Evolutionary conservation across 2,888 invertebrate genomes (phyloP), one percentile per base, ranked within the genome.

Genomic region (Athalia circularis): DNA sequence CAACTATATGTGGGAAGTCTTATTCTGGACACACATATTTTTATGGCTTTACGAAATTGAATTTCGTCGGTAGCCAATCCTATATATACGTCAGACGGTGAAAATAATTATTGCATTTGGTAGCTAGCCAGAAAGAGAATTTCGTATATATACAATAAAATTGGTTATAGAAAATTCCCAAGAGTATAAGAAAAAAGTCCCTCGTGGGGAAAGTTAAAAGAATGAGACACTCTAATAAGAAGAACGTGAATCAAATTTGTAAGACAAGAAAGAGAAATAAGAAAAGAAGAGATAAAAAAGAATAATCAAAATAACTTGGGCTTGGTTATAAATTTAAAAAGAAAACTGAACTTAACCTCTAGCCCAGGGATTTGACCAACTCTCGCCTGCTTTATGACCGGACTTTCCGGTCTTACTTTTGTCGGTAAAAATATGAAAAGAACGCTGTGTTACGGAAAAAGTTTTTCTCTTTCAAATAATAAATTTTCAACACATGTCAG

Each of bases 71-170:
- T n/a, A 50, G 62, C 64, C 75, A 29, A 75, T 75, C 64, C 62
- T 54, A 65, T 65, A 11, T 45, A 29, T 29, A 29, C 29, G 29
- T 29, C 29, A 29, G 29, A 57, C 47, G 65, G 65, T 65, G 9
- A 67, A 77, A 77, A 77, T 77, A 77, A 77, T 77, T 77, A 77
- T 77, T 65, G 65, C 65, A 67, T 64, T 65, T 77, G 77, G 77
- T 47, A 11, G 13, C 43, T 45, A 43, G 75, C 75, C 75, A 76
- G 74, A n/a, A 43, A 11, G 7, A 13, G 29, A 29, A 29, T 29
- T 29, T 29, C 29, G 29, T 29, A 29, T 29, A 29, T 29, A 29
- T 29, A 29, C 2, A 29, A 29, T 29, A 29, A 29, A 29, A 29
- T 29, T 29, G 29, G 29, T 29, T 2, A 29, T 29, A 29, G 29